phyloP scores from a whole-genome alignment of 1,140 invertebrate species.

The Drosophila mayri region DNA sequence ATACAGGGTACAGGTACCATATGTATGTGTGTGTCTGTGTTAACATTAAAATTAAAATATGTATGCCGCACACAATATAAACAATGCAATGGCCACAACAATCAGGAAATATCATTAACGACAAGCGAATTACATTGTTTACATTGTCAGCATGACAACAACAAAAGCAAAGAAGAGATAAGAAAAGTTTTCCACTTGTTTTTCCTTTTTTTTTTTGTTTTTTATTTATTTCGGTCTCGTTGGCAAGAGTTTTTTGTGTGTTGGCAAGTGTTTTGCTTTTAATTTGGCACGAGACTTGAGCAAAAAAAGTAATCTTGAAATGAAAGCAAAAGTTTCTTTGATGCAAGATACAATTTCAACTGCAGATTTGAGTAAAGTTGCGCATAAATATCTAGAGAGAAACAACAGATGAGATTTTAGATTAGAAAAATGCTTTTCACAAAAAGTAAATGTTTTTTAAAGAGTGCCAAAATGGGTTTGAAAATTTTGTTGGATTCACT shows the following conservation, averaged over 20 bases:
- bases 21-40: constrained; percentile 6
- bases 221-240: constrained; percentile 22
- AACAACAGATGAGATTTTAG: constrained; percentile 6
- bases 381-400: constrained; percentile 22
- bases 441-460: neutral
- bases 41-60: constrained; percentile 49
- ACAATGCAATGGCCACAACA: constrained; percentile 31
- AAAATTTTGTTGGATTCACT: neutral
- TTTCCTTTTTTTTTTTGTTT: neutral
- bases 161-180: constrained; percentile 24
- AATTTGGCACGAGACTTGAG: constrained; percentile 44
- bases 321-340: constrained; percentile 50
- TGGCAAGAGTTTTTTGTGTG: constrained; percentile 38
- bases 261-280: constrained; percentile 40
- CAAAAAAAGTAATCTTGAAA: constrained; percentile 38
- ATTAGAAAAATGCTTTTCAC: constrained; percentile 9
- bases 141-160: constrained; percentile 39
- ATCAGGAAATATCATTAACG: constrained; percentile 53
- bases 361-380: constrained; percentile 29
- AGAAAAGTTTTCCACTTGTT: constrained; percentile 13
- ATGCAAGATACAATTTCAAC: constrained; percentile 39
- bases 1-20: constrained; percentile 25
- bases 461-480: neutral
- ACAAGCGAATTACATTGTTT: constrained; percentile 48
- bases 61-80: constrained; percentile 21